Percentiles rank a stretch among this genome's conserved stretches.
These are phyloP conservation scores for Channa maculata DNA, from an alignment of 2,113 vertebrate genomes.

Conservation along the genomic window DNA sequence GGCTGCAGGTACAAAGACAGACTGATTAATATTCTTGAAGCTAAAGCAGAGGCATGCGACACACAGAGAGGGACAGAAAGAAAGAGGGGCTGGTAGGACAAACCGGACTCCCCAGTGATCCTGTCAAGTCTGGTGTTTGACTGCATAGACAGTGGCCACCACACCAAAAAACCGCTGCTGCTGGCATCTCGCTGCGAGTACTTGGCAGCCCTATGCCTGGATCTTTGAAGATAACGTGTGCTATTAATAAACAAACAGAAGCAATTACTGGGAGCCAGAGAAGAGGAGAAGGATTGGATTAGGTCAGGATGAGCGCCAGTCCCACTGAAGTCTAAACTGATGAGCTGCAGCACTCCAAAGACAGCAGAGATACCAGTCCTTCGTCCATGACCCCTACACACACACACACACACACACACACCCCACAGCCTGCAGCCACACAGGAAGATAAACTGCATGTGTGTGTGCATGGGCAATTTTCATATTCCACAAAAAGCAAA, in stretches of 20 bases:
- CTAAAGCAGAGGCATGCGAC: constrained; percentile 52
- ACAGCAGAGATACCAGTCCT: constrained; percentile 76
- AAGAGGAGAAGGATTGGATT: constrained; percentile 79
- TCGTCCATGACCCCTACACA: constrained; percentile 65
- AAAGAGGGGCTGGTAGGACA: constrained; percentile 20
- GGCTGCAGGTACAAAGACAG: constrained; percentile 75
- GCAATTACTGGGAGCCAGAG: constrained; percentile 82
- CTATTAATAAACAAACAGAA: constrained; percentile 87
- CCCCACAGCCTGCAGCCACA: constrained; percentile 64
- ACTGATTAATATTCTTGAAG: constrained; percentile 80
- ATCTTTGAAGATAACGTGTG: constrained; percentile 87
- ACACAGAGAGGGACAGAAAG: constrained; percentile 33
- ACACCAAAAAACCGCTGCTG: constrained; percentile 3
- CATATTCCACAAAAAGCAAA: not conserved
- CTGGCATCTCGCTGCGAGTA: constrained; percentile 65
- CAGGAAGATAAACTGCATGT: constrained; percentile 66
- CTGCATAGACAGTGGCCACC: constrained; percentile 47
- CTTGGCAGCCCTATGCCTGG: constrained; percentile 80
- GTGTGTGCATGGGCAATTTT: constrained; percentile 22
- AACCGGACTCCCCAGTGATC: constrained; percentile 77
- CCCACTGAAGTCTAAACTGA: constrained; percentile 81
- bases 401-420: too few species aligned
- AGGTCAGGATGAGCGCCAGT: constrained; percentile 74
- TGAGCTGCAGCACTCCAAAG: constrained; percentile 80
- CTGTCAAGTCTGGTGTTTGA: constrained; percentile 80